phyloP scores from a whole-genome alignment of 2,797 vertebrate species.

The Microhierax caerulescens region DNA sequence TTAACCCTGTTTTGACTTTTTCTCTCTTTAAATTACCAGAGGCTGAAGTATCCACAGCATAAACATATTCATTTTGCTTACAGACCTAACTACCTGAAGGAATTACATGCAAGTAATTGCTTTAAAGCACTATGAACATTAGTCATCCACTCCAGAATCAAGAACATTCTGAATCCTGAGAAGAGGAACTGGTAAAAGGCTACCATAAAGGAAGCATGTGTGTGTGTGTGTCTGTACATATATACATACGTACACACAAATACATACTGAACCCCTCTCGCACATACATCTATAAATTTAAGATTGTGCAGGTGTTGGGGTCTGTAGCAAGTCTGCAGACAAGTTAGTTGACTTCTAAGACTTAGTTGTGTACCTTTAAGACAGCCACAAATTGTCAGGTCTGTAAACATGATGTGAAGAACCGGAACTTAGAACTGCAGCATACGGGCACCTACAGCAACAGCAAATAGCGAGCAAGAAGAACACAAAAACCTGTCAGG shows the following conservation, averaged over 20 bases:
- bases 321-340: no score
- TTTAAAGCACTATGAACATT: not conserved
- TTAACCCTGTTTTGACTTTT: not conserved
- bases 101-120: not conserved
- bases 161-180: not conserved
- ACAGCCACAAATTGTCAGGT: no score
- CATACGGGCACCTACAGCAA: no score
- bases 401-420: no score
- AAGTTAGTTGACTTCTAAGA: no score
- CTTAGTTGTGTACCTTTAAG: no score
- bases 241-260: rapidly evolving
- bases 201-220: not conserved
- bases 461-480: no score
- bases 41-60: not conserved
- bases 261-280: not conserved
- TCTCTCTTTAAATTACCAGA: not conserved
- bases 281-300: not conserved
- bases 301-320: not conserved
- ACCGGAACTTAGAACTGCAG: no score
- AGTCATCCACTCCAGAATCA: not conserved
- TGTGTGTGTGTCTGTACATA: rapidly evolving
- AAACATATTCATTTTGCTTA: not conserved
- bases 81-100: not conserved
- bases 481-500: no score
- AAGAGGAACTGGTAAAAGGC: not conserved